These are phyloP conservation scores for Leptonema lineaticorne DNA, from an alignment of 1,140 invertebrate genomes.

Conservation along the genomic window DNA sequence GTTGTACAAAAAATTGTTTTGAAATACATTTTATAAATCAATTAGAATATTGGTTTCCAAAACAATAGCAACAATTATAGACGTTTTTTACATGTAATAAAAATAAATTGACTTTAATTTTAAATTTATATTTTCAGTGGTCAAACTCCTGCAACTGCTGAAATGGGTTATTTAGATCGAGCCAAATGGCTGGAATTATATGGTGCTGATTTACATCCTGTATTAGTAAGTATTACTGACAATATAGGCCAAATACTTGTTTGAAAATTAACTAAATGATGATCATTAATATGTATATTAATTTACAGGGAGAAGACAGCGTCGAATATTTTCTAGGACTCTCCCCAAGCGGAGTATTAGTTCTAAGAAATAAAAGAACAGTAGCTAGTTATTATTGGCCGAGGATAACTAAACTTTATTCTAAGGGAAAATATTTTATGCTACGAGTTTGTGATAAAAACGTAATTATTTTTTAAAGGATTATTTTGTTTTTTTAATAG, in stretches of 20 bases:
- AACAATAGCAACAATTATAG: no score
- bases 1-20: no score
- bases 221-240: slow-evolving; percentile 53
- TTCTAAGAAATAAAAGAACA: slow-evolving; percentile 93
- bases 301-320: slow-evolving; percentile 89
- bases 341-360: slow-evolving; percentile 95
- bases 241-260: background rate
- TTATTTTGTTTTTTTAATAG: background rate
- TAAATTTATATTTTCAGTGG: slow-evolving; percentile 58
- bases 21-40: no score
- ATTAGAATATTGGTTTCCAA: no score
- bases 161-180: slow-evolving; percentile 89
- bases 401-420: slow-evolving; percentile 93
- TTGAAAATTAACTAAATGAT: background rate
- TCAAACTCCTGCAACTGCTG: slow-evolving; percentile 66
- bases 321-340: slow-evolving; percentile 96
- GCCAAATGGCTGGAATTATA: slow-evolving; percentile 97
- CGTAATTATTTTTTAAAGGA: slow-evolving; percentile 64
- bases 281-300: background rate
- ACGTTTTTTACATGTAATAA: no score
- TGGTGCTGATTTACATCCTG: slow-evolving; percentile 86
- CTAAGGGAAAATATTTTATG: slow-evolving; percentile 96
- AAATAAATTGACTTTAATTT: no score
- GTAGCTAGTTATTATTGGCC: slow-evolving; percentile 99
- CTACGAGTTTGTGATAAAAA: slow-evolving; percentile 93